Evolutionary conservation across 2,113 vertebrate genomes (phyloP), one percentile per base, ranked within the genome.

Genomic region (Nothobranchius furzeri): DNA sequence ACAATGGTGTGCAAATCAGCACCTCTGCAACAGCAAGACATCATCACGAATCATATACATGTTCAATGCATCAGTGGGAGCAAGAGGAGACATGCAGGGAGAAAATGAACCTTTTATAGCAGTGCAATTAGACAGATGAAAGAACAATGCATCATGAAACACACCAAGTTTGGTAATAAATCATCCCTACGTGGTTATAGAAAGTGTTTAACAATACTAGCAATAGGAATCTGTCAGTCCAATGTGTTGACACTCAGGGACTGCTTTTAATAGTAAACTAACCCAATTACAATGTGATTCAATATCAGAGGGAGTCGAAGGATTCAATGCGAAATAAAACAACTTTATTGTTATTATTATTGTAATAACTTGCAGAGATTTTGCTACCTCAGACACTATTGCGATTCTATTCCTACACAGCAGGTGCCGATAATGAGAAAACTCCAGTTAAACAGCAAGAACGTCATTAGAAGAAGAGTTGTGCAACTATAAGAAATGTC

Each of bases 121-220:
- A n/a, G 63, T 55, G 79, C 80, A 87, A 87, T 90, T 88, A 87
- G 79, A 85, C 84, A 85, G 81, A 85, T 81, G 75, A 83, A 83
- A 60, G 79, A 72, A 77, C 53, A 8, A 68, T 74, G 80, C 57
- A 65, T 76, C 48, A 66, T 9, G 2, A 62, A 79, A 78, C 68
- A 60, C 54, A 35, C 12, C 63, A 55, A 78, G 64, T 78, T 64
- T 78, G 57, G 78, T 30, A 61, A 86, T 88, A 76, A 86, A 89
- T 88, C 84, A 85, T 17, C 50, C 51, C 14, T 4, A 20, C 1
- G 9, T 45, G 10, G 40, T 59, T 63, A 58, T 12, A 54, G n/a
- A 63, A 42, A 43, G 42, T n/a, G 15, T 42, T 42, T 20, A 30
- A 24, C 9, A 8, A 17, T 7, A 63, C 45, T 24, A 20, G 14